These are phyloP conservation scores for Tenebrosternarchus preto DNA, from an alignment of 2,113 vertebrate species.

Conservation along the genomic window DNA sequence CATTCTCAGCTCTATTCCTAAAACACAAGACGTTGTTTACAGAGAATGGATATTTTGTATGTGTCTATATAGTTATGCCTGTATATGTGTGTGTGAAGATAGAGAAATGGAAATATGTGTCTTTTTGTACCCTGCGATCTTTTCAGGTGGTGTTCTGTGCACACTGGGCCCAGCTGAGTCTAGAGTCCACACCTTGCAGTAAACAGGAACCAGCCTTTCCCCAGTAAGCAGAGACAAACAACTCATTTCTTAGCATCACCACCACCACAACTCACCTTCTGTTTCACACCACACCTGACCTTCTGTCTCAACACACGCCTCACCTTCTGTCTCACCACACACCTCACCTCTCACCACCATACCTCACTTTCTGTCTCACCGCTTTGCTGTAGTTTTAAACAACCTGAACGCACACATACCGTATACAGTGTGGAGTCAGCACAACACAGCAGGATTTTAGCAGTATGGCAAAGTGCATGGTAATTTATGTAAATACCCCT, in stretches of 20 bases:
- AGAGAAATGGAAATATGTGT: constrained; percentile 1
- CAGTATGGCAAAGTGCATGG: constrained; percentile 41
- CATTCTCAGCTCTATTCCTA: constrained; percentile 7
- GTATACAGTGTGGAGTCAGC: constrained; percentile 45
- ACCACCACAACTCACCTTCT: constrained; percentile 25
- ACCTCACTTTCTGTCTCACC: background rate
- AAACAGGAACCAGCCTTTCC: constrained; percentile 18
- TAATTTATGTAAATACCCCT: constrained; percentile 55
- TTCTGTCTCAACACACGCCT: too few relatives aligned
- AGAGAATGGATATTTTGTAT: background rate
- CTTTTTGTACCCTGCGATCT: constrained; percentile 13
- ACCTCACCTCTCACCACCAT: background rate
- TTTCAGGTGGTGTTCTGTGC: constrained; percentile 25
- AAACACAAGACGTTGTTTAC: constrained; percentile 12
- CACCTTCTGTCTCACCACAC: background rate
- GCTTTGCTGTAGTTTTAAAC: constrained; percentile 33
- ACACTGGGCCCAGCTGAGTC: background rate
- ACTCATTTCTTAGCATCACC: constrained; percentile 19
- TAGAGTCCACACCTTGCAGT: too few relatives aligned
- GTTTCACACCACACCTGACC: constrained; percentile 25
- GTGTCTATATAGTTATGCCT: background rate
- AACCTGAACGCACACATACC: constrained; percentile 31
- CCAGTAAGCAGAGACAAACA: constrained; percentile 39
- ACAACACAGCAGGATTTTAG: constrained; percentile 33
- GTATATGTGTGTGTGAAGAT: background rate